Evolutionary conservation across 2,113 vertebrate genomes (phyloP).

Genomic region (Heterotis niloticus): DNA sequence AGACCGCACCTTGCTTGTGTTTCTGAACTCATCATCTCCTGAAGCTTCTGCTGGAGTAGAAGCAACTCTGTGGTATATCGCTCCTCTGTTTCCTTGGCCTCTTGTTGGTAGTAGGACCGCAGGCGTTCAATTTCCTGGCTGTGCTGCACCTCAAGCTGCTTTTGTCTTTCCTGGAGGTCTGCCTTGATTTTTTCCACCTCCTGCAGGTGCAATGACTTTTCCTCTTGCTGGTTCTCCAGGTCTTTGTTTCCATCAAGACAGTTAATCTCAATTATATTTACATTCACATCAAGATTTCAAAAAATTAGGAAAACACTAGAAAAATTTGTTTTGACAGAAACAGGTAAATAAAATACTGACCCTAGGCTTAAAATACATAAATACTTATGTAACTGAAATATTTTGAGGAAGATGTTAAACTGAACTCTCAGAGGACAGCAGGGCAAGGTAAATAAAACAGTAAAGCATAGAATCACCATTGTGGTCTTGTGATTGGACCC

Average conservation of each 20-base stretch:
- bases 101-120: constrained; percentile 67
- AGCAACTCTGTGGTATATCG: constrained; percentile 65
- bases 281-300: too few relatives aligned
- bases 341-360: background rate
- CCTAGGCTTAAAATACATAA: too few relatives aligned
- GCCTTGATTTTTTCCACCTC: constrained; percentile 55
- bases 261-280: constrained; percentile 18
- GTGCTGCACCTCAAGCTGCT: constrained; percentile 69
- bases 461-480: constrained; percentile 58
- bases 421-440: background rate
- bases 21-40: constrained; percentile 48
- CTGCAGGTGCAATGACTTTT: constrained; percentile 37
- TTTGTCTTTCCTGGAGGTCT: constrained; percentile 54
- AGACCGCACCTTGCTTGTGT: constrained; percentile 65
- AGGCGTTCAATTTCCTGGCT: constrained; percentile 68
- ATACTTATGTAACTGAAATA: too few relatives aligned
- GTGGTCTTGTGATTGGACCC: constrained; percentile 31
- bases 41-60: constrained; percentile 66
- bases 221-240: constrained; percentile 13
- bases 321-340: background rate
- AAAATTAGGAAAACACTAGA: too few relatives aligned
- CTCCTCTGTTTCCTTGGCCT: constrained; percentile 71
- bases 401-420: background rate
- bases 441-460: background rate
- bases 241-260: background rate